phyloP scores from a whole-genome alignment of 2,113 vertebrate species.

The Meleagris gallopavo region DNA sequence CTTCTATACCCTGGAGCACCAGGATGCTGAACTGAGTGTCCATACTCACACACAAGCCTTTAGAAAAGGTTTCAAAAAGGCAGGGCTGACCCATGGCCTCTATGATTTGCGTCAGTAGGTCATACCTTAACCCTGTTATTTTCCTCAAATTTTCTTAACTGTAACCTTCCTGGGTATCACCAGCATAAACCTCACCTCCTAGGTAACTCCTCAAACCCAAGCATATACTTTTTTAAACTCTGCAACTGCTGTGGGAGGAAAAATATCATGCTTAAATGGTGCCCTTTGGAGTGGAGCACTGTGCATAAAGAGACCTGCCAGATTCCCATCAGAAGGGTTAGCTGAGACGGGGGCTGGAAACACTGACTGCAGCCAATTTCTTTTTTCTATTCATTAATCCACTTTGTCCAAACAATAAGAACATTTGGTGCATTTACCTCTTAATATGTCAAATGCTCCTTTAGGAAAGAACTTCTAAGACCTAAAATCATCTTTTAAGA shows the following conservation, averaged over 20 bases:
- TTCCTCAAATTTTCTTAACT: not conserved
- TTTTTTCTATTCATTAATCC: slow-evolving; percentile 37
- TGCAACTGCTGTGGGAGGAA: not conserved
- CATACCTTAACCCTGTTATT: not conserved
- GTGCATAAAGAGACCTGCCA: not conserved
- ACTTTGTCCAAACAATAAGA: slow-evolving; percentile 32
- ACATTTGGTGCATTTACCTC: slow-evolving; percentile 37
- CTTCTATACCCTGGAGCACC: not conserved
- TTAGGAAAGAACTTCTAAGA: slow-evolving; percentile 44
- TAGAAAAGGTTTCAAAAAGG: not conserved
- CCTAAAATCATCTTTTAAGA: slow-evolving; percentile 38
- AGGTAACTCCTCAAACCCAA: not conserved
- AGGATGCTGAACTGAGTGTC: not conserved
- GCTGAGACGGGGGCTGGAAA: not conserved
- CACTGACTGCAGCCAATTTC: not conserved
- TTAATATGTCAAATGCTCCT: slow-evolving; percentile 51
- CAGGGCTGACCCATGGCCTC: not conserved
- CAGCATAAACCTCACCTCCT: not conserved
- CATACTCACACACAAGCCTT: not conserved
- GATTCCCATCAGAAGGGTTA: not conserved
- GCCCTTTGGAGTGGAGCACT: not conserved
- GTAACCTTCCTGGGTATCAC: not conserved
- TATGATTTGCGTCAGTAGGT: not conserved
- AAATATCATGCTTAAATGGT: not conserved
- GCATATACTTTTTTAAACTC: not conserved